Base-by-base conservation (phyloP, 2,888 invertebrate genomes). In the Hylaea fasciaria region DNA sequence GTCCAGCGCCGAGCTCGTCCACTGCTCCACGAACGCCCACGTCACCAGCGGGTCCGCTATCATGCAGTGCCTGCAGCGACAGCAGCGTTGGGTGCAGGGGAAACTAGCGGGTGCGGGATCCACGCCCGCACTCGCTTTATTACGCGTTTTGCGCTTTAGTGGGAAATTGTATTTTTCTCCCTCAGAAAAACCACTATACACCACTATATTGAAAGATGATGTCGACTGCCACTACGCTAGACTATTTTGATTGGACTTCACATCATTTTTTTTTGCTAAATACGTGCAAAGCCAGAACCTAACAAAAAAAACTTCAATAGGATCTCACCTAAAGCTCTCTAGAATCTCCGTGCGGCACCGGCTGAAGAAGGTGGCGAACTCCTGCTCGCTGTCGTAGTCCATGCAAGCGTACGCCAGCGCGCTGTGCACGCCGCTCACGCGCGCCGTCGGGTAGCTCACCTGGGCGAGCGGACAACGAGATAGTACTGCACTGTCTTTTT, bases 371-470 rank as follows among this genome's bases (percentile, higher is more conserved):
- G 94, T 91, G 10, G 94, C 94, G 79, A 97, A 98, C 74, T 98
- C 98, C 78, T 98, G 97, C 78, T 98, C 98, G 50, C 96, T 95
- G 82, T 98, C 98, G 84, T 97, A 98, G 83, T 98, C 98, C 69
- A 96, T 89, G 51, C 95, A 94, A 0, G 96, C 95, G 82, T 96
- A 98, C 0, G 94, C 91, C 0, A 93, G 93, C 14, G 94, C 94
- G 63, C 94, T 94, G 29, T 89, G 82, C 0, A 83, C 80, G 51
- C 84, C 86, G 60, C 84, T 82, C 53, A 86, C 85, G 0, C 93
- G 87, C 0, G 91, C 87, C 14, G 91, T 80, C 0, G 96, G 95
- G 82, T 95, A 96, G 10, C 93, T 87, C 39, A 94, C 93, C 93
- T 94, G 71, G 0, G 43, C 3, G 53, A 35, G 14, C 29, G 22